Conservation (phyloP, 1,140 invertebrate genomes). For the Leucophenga varia region DNA sequence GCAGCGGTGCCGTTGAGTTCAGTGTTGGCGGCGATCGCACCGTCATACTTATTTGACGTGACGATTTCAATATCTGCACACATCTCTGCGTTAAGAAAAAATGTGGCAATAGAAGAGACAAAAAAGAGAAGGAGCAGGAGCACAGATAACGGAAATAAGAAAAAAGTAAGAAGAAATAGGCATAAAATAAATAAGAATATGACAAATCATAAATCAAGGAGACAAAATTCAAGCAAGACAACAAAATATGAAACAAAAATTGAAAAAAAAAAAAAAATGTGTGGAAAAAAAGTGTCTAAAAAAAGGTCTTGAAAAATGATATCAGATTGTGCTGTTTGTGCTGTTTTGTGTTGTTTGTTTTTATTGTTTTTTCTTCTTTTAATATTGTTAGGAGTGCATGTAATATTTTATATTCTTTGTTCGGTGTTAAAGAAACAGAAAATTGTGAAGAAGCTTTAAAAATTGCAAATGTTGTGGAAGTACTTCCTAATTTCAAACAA, state of each 20-base stretch:
- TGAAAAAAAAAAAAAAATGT: slow-evolving; percentile 17
- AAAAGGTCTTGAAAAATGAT: too few relatives aligned
- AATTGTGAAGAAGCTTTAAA: too few relatives aligned
- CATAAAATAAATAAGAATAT: too few relatives aligned
- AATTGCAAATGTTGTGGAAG: too few relatives aligned
- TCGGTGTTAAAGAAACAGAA: too few relatives aligned
- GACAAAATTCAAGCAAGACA: slow-evolving; percentile 7
- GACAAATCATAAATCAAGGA: slow-evolving; percentile 18
- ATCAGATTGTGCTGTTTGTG: too few relatives aligned
- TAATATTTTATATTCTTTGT: too few relatives aligned
- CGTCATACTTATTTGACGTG: slow-evolving; percentile 81
- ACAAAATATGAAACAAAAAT: slow-evolving; percentile 15
- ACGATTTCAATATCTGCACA: slow-evolving; percentile 84
- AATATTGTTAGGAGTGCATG: too few relatives aligned
- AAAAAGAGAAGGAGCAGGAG: slow-evolving; percentile 44
- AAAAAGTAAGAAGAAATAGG: slow-evolving; percentile 1
- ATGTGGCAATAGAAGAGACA: slow-evolving; percentile 57
- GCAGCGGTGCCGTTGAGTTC: slow-evolving; percentile 52
- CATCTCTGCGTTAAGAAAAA: slow-evolving; percentile 58
- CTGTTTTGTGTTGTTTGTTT: too few relatives aligned
- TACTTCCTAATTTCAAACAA: too few relatives aligned
- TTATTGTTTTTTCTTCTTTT: too few relatives aligned
- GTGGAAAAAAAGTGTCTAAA: not conserved
- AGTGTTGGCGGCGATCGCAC: slow-evolving; percentile 69
- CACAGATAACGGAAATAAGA: slow-evolving; percentile 25